Evolutionary conservation across 2,797 vertebrate genomes (phyloP), one percentile per base, ranked within the genome.

Genomic region (Sebastiscus albofasciatus): DNA sequence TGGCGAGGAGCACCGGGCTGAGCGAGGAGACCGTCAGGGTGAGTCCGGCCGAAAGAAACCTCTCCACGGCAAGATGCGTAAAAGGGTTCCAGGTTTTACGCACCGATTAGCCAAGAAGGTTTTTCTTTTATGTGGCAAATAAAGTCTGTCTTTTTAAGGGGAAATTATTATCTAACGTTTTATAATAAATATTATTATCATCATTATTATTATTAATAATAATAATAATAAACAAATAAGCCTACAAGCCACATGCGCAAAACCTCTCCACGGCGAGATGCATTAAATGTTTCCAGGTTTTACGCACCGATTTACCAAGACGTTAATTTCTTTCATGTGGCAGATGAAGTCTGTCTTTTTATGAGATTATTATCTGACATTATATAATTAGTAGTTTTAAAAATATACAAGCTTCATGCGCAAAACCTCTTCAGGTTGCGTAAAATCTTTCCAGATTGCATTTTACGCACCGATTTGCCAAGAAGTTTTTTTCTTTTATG

Each of bases 1-100:
- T 95, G 34, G 93, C 95, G 26, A 69, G 31, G 22, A 88, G 31
- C 79, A 58, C 80, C 24, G 92, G 94, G 5, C 94, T 96, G 77
- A 91, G 82, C 42, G 93, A 95, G 80, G 96, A 96, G 81, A 95
- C 88, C 5, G 91, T 96, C 36, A 81, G 95, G 93, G 95, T 95
- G 84, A 94, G 95, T 86, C 27, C 3, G 5, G 20, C 54, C 6
- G 18, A 46, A 46, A 14, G 14, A 39, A 46, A 46, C 42, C 42
- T 46, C 16, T 65, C 34, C 34, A 39, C 9, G 31, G 52, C 52
- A 12, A 4, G 52, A 2, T 42, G 62, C 36, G 22, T 34, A 22
- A 34, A 33, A 61, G 12, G 18, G 8, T 12, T n/a, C 31, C 59
- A n/a, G n/a, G n/a, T 39, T 39, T 65, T 65, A 65, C 22, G 34